A percentile compares a stretch with the other conserved stretches of the same genome.
These are phyloP conservation scores for Tyto alba DNA, from an alignment of 2,113 vertebrate genomes.

Conservation along the genomic window DNA sequence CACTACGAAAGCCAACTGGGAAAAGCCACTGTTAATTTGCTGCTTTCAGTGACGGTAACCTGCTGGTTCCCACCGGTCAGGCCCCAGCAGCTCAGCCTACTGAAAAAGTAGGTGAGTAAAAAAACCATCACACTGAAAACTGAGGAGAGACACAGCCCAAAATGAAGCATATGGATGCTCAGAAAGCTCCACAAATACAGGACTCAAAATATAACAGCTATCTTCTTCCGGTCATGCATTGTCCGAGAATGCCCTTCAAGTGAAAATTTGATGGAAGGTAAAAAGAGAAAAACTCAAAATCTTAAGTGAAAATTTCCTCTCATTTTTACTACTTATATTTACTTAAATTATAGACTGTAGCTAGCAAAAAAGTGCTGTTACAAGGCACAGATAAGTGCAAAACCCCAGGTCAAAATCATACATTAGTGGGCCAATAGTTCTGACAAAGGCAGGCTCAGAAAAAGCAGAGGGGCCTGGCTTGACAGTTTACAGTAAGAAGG, in stretches of 20 bases:
- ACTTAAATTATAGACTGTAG: neutral
- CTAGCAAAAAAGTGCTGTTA: neutral
- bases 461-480: neutral
- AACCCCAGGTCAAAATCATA: neutral
- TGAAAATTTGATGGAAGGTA: neutral
- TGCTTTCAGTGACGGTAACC: neutral
- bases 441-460: neutral
- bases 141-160: neutral
- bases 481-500: neutral
- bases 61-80: neutral
- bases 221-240: neutral
- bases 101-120: neutral
- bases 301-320: neutral
- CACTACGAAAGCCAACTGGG: neutral
- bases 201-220: neutral
- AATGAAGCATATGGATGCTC: neutral
- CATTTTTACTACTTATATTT: neutral
- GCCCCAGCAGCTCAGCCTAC: neutral
- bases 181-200: neutral
- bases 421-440: neutral
- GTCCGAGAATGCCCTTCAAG: neutral
- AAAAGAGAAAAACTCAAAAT: neutral
- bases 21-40: constrained; percentile 10
- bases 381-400: neutral
- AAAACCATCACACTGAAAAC: neutral